Conservation (phyloP, 2,888 invertebrate species). For the Rambutsinella grinnellia region DNA sequence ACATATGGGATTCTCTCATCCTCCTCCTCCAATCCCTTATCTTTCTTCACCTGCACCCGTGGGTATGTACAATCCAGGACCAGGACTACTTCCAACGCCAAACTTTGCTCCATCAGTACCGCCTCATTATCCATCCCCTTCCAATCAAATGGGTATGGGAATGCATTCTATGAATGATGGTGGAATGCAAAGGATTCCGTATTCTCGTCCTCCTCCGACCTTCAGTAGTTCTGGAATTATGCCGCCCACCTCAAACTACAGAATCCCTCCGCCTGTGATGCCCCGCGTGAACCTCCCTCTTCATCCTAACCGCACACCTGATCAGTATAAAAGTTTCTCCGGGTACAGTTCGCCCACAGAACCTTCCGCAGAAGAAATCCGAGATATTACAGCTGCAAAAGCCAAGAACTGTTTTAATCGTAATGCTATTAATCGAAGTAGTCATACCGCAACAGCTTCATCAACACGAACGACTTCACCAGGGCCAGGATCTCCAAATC, state of each 20-base stretch:
- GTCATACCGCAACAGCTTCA: not conserved
- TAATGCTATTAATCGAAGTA: conserved; percentile 5
- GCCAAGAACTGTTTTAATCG: conserved; percentile 51
- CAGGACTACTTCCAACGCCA: conserved; percentile 18
- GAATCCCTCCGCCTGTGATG: not conserved
- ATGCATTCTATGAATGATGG: conserved; percentile 9
- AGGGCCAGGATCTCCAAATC: conserved; percentile 19
- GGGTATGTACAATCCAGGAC: no score
- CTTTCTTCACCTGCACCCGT: not conserved
- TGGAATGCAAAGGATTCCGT: conserved; percentile 18
- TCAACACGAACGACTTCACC: conserved; percentile 14
- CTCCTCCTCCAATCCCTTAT: conserved; percentile 5
- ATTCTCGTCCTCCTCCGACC: conserved; percentile 10
- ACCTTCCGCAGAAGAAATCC: conserved; percentile 23
- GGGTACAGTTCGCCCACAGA: conserved; percentile 32
- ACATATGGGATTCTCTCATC: no score
- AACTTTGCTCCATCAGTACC: no score
- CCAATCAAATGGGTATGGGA: conserved; percentile 21
- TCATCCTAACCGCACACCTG: conserved; percentile 4
- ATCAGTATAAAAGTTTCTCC: conserved; percentile 23
- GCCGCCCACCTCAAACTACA: conserved; percentile 7
- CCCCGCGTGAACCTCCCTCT: not conserved
- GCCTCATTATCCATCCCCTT: conserved; percentile 11
- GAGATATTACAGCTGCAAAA: conserved; percentile 36
- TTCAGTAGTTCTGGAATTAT: conserved; percentile 7